Percentiles rank a stretch among this genome's conserved stretches.
Evolutionary conservation across 2,113 vertebrate genomes (phyloP).

Genomic region (Oxyruncus cristatus): DNA sequence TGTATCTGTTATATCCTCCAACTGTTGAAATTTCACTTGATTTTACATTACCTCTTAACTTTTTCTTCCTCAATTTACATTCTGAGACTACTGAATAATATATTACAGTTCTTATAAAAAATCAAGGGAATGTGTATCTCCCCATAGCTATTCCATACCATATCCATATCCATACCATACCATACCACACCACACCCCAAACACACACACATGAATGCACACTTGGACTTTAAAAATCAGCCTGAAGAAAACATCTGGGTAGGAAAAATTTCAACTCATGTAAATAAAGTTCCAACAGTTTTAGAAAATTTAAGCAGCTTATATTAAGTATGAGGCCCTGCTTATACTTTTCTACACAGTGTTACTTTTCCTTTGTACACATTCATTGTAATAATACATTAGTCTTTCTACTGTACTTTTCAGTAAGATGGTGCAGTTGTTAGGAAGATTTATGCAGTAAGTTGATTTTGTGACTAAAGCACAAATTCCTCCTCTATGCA

Average conservation of each 20-base stretch:
- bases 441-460: background rate
- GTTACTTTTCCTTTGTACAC: background rate
- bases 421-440: background rate
- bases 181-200: background rate
- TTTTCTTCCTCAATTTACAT: background rate
- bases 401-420: background rate
- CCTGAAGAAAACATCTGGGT: background rate
- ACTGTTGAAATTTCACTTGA: background rate
- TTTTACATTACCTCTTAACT: background rate
- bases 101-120: background rate
- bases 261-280: background rate
- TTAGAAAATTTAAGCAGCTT: background rate
- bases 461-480: background rate
- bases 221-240: background rate
- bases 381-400: background rate
- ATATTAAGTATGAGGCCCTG: background rate
- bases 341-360: background rate
- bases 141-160: background rate
- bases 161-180: background rate
- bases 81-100: background rate
- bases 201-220: background rate
- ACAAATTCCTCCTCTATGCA: background rate
- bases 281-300: background rate
- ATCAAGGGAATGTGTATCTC: background rate
- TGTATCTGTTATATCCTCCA: background rate